These are phyloP conservation scores for Struthidea cinerea DNA, from an alignment of 2,113 vertebrate genomes.

Conservation along the genomic window DNA sequence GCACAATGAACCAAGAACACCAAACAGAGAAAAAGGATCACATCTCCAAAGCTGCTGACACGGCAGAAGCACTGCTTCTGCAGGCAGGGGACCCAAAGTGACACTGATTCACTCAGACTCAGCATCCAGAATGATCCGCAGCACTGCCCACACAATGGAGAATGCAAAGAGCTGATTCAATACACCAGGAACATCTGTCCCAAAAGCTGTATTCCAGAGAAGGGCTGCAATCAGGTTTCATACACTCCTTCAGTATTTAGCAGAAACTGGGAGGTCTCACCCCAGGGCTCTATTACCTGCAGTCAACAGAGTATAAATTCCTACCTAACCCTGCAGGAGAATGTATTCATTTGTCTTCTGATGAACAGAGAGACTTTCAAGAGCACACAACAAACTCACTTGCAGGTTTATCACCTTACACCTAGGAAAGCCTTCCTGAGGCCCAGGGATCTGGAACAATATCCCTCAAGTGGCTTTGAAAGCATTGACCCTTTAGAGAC, in stretches of 20 bases:
- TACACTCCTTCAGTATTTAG: not conserved
- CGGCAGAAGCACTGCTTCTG: not conserved
- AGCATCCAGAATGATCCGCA: not conserved
- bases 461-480: not conserved
- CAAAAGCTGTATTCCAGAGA: not conserved
- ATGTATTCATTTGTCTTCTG: not conserved
- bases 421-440: not conserved
- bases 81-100: not conserved
- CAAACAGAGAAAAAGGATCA: not conserved
- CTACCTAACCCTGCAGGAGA: not conserved
- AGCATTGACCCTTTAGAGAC: not conserved
- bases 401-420: not conserved
- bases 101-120: not conserved
- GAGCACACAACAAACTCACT: not conserved
- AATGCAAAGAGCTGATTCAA: not conserved
- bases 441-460: not conserved
- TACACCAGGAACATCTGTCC: not conserved
- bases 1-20: not conserved
- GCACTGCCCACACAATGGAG: not conserved
- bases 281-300: not conserved
- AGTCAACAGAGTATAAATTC: not conserved
- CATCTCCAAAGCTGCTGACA: not conserved
- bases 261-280: not conserved
- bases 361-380: not conserved
- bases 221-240: not conserved